Evolutionary conservation across 2,113 vertebrate genomes (phyloP), one percentile per base, ranked within the genome.

Genomic region (Triplophysa rosa): DNA sequence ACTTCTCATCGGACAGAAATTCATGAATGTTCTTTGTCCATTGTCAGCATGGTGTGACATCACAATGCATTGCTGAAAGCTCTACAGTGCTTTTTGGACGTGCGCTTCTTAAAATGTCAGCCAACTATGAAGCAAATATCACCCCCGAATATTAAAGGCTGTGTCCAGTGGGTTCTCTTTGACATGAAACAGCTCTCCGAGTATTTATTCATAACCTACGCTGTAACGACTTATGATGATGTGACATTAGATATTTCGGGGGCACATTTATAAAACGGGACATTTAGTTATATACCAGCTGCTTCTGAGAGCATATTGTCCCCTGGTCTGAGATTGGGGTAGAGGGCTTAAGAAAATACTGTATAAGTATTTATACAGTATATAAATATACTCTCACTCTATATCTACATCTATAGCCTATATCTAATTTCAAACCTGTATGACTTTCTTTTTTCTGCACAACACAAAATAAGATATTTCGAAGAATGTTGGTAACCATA

Each of bases 231-330:
- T 64, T 37, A 49, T 76, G 61, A 24, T 64, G 58, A 49, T 26
- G 47, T 63, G 61, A 64, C 64, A 26, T 49, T 62, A 26, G 23
- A 47, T 73, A 73, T 73, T 73, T 73, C n/a, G n/a, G 61, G 68
- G 80, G 80, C 37, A 47, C 75, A 82, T 70, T 67, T 69, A 77
- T 73, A 73, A 82, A 73, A 72, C 80, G 62, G 73, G 59, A 74
- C 73, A 75, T 70, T 80, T 79, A 58, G 24, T 85, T 80, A 73
- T 73, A 85, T 84, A 86, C 85, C 70, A 65, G 61, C 75, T 56
- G 42, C 73, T 54, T 68, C 79, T 78, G 70, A 80, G 61, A 70
- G 68, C 84, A 80, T 84, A 82, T 85, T 83, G 79, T 78, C 80
- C 58, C 73, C 80, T 86, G 79, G 84, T 77, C 79, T 58, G 78